Base-by-base conservation (phyloP, 2,888 invertebrate species). In the Ypsolopha sequella region DNA sequence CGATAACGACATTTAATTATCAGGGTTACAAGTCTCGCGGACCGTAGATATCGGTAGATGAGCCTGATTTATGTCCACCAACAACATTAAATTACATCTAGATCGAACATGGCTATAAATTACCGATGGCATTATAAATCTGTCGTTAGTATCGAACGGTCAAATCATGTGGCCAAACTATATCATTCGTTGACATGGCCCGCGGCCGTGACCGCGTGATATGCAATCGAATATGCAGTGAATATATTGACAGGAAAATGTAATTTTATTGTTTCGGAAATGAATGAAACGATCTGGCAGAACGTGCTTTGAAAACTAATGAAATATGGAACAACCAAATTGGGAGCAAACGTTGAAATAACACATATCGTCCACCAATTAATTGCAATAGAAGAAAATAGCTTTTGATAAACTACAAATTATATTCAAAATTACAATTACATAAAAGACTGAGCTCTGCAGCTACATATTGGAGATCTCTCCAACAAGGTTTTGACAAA, bases 11-110 rank as follows among this genome's bases (percentile, higher is more conserved):
- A 24, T 24, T 24, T 24, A 63, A 74, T 74, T 73, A 76, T 78
- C 75, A 63, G 71, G 71, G 71, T 70, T 64, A 67, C 74, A 72
- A 73, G 70, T 69, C 64, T 61, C 62, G 58, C 60, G 62, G 66
- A 66, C 69, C 68, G 66, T 66, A 66, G 76, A 78, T 76, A 76
- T 77, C 78, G 66, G 62, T 64, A 72, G 85, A 81, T 76, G 84
- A 76, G 70, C 73, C 74, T 84, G 84, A 86, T 85, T 85, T 86
- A 85, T 77, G 73, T 64, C 60, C 64, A 68, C 71, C 73, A 73
- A 76, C 81, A 80, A 79, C 82, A 81, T 81, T 86, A 85, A 85
- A 86, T 85, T 82, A 84, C 80, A 82, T 82, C 80, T 82, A 80
- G 79, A 82, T 78, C 76, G 79, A 80, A 84, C 84, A 84, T 70